Percentiles rank a stretch among this genome's conserved stretches.
phyloP scores from a whole-genome alignment of 2,797 vertebrate genomes.

The Philypnodon macrostomus region DNA sequence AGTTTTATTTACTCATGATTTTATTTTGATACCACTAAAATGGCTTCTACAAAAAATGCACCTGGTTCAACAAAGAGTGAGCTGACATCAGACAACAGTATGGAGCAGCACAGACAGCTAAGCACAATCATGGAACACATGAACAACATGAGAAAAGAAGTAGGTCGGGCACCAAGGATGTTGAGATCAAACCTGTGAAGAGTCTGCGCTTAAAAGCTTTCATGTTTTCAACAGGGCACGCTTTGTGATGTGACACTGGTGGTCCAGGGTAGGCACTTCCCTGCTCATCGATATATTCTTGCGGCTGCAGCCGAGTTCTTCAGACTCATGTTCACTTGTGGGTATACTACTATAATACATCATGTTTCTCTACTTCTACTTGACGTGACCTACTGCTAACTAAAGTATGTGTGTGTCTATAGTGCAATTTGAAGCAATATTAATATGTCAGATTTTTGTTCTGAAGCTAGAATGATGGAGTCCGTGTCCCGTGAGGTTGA shows the following conservation, averaged over 20 bases:
- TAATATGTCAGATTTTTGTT: too few relatives aligned
- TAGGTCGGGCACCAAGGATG: constrained; percentile 36
- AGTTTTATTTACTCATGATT: too few relatives aligned
- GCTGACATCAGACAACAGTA: constrained; percentile 88
- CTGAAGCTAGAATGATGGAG: constrained; percentile 94
- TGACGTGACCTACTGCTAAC: too few relatives aligned
- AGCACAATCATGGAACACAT: constrained; percentile 93
- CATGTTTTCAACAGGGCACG: constrained; percentile 75
- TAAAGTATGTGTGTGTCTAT: too few relatives aligned
- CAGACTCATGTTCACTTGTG: constrained; percentile 98
- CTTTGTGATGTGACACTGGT: constrained; percentile 94
- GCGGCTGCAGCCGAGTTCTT: constrained; percentile 96
- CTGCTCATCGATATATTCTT: constrained; percentile 91
- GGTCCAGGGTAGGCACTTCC: constrained; percentile 92
- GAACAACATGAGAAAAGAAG: constrained; percentile 94
- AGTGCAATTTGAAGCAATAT: too few relatives aligned
- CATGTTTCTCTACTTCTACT: too few relatives aligned
- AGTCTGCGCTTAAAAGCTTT: background rate
- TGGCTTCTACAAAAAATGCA: constrained; percentile 84
- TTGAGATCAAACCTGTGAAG: too few relatives aligned
- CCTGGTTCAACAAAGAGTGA: constrained; percentile 85
- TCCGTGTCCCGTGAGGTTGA: constrained; percentile 94
- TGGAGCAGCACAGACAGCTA: constrained; percentile 88
- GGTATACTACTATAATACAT: constrained; percentile 53
- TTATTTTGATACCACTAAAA: constrained; percentile 25